Evolutionary conservation across 2,113 vertebrate species (phyloP), one percentile per base, ranked within the genome.

Genomic region (Silurus meridionalis): DNA sequence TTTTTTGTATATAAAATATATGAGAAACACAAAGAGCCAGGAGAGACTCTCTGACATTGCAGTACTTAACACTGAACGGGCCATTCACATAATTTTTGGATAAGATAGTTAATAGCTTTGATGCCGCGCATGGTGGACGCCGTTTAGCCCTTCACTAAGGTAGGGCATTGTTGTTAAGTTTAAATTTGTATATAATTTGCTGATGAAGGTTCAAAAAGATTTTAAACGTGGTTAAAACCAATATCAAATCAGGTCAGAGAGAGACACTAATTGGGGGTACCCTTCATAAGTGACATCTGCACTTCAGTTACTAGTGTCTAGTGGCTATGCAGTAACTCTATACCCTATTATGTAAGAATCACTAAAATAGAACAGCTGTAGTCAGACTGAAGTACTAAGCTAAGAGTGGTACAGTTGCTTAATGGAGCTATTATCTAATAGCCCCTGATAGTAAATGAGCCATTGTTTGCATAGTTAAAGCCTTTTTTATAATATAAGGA

Each of bases 391-490:
- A 63, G 83, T 80, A 66, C 80, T 78, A 71, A 14, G 28, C 89
- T 88, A 80, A 80, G 81, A 87, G 71, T 88, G 87, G 78, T 37
- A 79, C 86, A 71, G 13, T 61, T 79, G 57, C 80, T 87, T 84
- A 79, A 79, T 80, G 78, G 57, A 57, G 77, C 78, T 60, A 21
- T 80, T 80, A 61, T 28, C n/a, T 80, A 80, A 80, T 84, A 58
- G 19, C 13, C 37, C 25, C 6, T 6, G 4, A 11, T 52, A 11
- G 83, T 87, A 88, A 88, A 83, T 83, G 82, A 37, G 80, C 78
- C 72, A 86, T 86, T 88, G 89, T 89, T 74, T 80, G 69, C 55
- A 4, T 50, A 46, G 84, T n/a, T 86, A 85, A 88, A 80, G 60
- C 46, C 17, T 13, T 74, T 75, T 82, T 87, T 86, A 82, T 52